Base-by-base conservation (phyloP, 2,113 vertebrate species). In the Forbesichthys papilliferus region DNA sequence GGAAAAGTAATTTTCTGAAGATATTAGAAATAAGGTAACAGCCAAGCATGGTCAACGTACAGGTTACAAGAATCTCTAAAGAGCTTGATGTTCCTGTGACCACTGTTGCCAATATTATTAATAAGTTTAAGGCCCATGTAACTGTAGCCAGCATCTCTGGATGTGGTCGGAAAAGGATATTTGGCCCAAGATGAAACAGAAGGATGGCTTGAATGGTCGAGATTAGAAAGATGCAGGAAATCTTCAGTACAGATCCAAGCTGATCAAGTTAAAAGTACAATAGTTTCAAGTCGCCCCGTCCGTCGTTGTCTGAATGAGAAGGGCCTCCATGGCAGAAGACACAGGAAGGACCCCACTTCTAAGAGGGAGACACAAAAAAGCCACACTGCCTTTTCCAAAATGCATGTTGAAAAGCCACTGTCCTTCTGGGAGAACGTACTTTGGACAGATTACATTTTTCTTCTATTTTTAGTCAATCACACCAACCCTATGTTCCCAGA, bases 91-190 rank as follows among this genome's bases (percentile, higher is more conserved):
- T 88, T 90, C 84, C 84, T 84, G 74, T 90, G 88, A 88, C 76
- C 85, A 87, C 81, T 86, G 88, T 81, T 86, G 54, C 72, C 73
- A 82, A 75, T 74, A 76, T 79, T 82, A 84, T 83, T 81, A 85
- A 84, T 84, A 88, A 87, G 49, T 11, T 51, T 51, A 51, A 14
- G 12, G 49, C 49, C 78, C 69, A 54, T 83, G 74, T 69, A 69
- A 48, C 63, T 52, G 77, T 1, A n/a, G 79, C 82, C 79, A 67
- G 1, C 49, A 11, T 51, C 49, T 11, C 49, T 12, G 49, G 49
- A 51, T 6, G 11, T 51, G 49, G 49, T 11, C 13, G 9, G 78
- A 85, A 81, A 80, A 87, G 86, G 81, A 86, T 84, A 81, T 72
- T 0, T 75, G 49, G 85, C 85, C 74, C 72, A 86, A 84, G 80